These are phyloP conservation scores for Apeltes quadracus DNA, from an alignment of 2,113 vertebrate species.

Conservation along the genomic window DNA sequence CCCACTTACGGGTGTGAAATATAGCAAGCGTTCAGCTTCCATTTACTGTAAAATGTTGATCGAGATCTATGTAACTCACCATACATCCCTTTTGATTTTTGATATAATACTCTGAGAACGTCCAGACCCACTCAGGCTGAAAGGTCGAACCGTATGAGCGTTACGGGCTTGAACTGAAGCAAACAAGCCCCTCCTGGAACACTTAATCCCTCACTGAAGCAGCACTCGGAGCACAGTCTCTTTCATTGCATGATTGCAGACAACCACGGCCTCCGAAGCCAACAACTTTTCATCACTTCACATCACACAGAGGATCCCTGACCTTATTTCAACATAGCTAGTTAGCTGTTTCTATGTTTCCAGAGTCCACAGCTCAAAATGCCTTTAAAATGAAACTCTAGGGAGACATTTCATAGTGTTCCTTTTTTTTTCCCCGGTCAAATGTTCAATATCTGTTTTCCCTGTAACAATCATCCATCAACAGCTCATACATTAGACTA, in stretches of 20 bases:
- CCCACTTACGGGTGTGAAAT: slow-evolving; percentile 36
- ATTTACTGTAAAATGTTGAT: slow-evolving; percentile 12
- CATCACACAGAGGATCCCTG: not conserved
- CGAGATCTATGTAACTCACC: not conserved
- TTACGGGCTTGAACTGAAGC: slow-evolving; percentile 26
- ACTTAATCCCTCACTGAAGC: slow-evolving; percentile 1
- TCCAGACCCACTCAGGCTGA: slow-evolving; percentile 23
- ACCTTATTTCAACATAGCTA: not conserved
- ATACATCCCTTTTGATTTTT: slow-evolving; percentile 8
- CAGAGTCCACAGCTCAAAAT: not conserved
- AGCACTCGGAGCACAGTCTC: slow-evolving; percentile 1
- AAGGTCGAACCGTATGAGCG: slow-evolving; percentile 33
- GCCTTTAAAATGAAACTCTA: not conserved
- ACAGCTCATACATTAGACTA: not conserved
- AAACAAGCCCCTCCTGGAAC: slow-evolving; percentile 46
- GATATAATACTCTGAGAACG: slow-evolving; percentile 32
- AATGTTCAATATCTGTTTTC: not conserved
- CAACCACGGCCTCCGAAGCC: not conserved
- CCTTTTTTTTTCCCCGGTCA: not conserved
- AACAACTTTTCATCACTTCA: slow-evolving; percentile 32
- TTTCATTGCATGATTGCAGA: slow-evolving; percentile 21
- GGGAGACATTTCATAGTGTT: not conserved
- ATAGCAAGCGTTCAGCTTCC: slow-evolving; percentile 40
- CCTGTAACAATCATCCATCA: not conserved
- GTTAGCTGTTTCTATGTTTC: not conserved